Evolutionary conservation across 30 jellyfish, hydroid and myxozoan species (phyloP), one percentile per base, ranked within the genome.

Genomic region (Morbakka virulenta): DNA sequence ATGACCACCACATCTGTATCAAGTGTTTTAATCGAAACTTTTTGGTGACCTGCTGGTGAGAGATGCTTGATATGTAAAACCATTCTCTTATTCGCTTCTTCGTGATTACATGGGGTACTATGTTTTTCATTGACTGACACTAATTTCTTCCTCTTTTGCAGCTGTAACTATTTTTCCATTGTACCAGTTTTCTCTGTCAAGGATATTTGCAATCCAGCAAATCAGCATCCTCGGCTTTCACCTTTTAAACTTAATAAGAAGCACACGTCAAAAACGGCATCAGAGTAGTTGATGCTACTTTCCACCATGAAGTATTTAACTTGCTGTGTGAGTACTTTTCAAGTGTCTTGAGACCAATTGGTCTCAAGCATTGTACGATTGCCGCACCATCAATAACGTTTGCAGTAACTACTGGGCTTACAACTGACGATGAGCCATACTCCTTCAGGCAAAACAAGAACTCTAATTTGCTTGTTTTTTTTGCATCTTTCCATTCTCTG

Each of bases 201-300:
- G n/a, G n/a, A n/a, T n/a, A n/a, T n/a, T n/a, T n/a, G n/a, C n/a
- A n/a, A n/a, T n/a, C n/a, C n/a, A 2, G 27, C 1, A 4, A 86
- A 79, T 69, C 87, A 13, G 48, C 68, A n/a, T 29, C 26, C 49
- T 31, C 87, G 2, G 3, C 72, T 32, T 61, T 13, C 80, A 12
- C 68, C 13, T 71, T 70, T 81, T 3, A 69, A 72, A 52, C 87
- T 81, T 3, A 69, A 52, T 4, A 13, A 21, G 0, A 70, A 3
- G 48, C 50, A 83, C 47, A 74, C 21, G 84, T 83, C 88, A 41
- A 50, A 83, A 41, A 73, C 83, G 14, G 73, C 50, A 50, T 74
- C 89, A n/a, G 67, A 28, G 35, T 36, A 26, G 24, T 1, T 65
- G 29, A 29, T 47, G 33, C 62, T 2, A 32, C 3, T 6, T 22